Evolutionary conservation across 2,113 vertebrate species (phyloP).

Genomic region (Felis chaus): DNA sequence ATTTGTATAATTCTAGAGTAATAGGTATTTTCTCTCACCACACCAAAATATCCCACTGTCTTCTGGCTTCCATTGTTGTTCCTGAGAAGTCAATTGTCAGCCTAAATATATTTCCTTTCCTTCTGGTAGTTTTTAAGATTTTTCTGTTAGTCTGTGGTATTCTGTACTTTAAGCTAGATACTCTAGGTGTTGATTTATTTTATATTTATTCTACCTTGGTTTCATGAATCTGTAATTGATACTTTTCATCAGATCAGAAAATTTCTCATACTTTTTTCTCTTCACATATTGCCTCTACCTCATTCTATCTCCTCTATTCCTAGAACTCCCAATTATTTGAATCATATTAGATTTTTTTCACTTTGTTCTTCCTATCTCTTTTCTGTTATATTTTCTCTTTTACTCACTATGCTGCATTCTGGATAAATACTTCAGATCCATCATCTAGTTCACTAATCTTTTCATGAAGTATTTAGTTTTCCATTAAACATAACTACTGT

Average conservation of each 20-base stretch:
- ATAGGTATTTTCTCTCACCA: background rate
- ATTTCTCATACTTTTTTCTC: background rate
- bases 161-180: background rate
- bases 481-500: background rate
- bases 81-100: background rate
- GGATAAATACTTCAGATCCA: background rate
- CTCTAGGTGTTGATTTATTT: background rate
- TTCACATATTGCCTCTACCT: background rate
- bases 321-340: background rate
- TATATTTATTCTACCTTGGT: background rate
- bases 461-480: background rate
- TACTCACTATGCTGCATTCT: background rate
- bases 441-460: background rate
- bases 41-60: background rate
- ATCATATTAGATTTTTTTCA: background rate
- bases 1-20: background rate
- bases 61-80: background rate
- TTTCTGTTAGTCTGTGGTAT: background rate
- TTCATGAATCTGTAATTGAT: background rate
- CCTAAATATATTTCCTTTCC: background rate
- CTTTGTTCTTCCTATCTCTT: background rate
- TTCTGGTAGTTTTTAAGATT: background rate
- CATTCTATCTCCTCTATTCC: background rate
- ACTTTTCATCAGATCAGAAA: background rate
- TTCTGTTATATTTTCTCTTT: background rate